Evolutionary conservation across 2,797 vertebrate genomes (phyloP), one percentile per base, ranked within the genome.

Genomic region (Lepidocolaptes lacrymiger): DNA sequence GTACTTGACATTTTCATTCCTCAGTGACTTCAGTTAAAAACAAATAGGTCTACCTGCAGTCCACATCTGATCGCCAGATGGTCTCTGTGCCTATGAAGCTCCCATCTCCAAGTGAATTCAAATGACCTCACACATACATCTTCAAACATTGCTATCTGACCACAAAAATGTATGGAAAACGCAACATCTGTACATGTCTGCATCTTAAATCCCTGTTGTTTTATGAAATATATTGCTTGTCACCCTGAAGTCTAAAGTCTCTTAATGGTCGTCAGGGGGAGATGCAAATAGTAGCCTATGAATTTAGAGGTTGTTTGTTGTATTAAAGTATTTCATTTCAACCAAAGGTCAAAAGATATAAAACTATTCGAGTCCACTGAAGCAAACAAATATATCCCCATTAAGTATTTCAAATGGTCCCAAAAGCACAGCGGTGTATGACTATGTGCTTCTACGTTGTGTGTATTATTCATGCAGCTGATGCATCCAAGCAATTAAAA

Each of bases 11-110:
- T 97, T 96, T 97, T 95, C 91, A 93, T 96, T 97, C 91, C 95
- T 95, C 61, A 77, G 92, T 77, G 87, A 93, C 81, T 97, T 64
- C 75, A 81, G 74, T 73, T 85, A 91, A 85, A 94, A 95, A 96
- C 61, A 91, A 97, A 95, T 96, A 77, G 46, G 62, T 96, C 95
- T 98, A 98, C 97, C 97, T 97, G 97, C 95, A 83, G 77, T 92
- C 76, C 92, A 98, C 98, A 98, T 97, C 92, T 98, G 97, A 98
- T 76, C 6, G 48, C 97, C 96, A 97, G 97, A 97, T 97, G 97
- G 90, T 94, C 89, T 89, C 68, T 85, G 58, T 85, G 90, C 92
- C 80, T 94, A 88, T 75, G 92, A 87, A 72, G 81, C 82, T 94
- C 89, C 85, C 80, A 94, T 97, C 96, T 95, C 85, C 51, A 79